Percentiles rank a stretch among this genome's conserved stretches.
These are phyloP conservation scores for Pyrocoelia pectoralis DNA, from an alignment of 2,888 invertebrate species.

Conservation along the genomic window DNA sequence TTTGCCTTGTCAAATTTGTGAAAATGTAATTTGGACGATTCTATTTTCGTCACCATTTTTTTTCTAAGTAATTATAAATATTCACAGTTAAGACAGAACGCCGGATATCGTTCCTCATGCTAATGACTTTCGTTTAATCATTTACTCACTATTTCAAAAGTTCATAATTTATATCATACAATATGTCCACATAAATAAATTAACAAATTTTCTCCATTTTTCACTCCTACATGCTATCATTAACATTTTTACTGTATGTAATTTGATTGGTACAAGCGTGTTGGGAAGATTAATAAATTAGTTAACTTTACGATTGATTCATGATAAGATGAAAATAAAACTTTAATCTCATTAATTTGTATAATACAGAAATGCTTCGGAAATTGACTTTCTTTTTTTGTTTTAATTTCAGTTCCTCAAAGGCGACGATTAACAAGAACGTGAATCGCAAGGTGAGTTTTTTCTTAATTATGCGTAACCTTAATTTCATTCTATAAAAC, in stretches of 20 bases:
- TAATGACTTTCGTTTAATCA: conserved; percentile 16
- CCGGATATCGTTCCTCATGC: conserved; percentile 21
- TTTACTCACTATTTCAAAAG: conserved; percentile 18
- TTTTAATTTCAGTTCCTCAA: too few species aligned
- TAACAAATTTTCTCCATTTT: conserved; percentile 13
- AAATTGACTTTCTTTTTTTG: too few species aligned
- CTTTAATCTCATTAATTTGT: too few species aligned
- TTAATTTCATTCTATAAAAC: too few species aligned
- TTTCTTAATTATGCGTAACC: too few species aligned
- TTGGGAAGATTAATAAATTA: not conserved
- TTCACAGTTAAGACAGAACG: conserved; percentile 10
- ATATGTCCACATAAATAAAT: conserved; percentile 18
- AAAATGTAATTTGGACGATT: not conserved
- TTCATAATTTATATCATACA: conserved; percentile 16
- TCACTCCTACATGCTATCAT: not conserved
- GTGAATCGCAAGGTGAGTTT: too few species aligned
- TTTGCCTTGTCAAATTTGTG: not conserved
- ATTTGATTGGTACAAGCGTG: conserved; percentile 12
- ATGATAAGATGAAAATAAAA: too few species aligned
- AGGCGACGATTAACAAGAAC: too few species aligned
- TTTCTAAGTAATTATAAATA: not conserved
- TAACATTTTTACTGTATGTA: conserved; percentile 8
- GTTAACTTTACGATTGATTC: not conserved
- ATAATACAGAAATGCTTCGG: too few species aligned
- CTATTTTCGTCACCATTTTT: not conserved